Conservation (phyloP, 2,797 vertebrate species). For the Paguma larvata region DNA sequence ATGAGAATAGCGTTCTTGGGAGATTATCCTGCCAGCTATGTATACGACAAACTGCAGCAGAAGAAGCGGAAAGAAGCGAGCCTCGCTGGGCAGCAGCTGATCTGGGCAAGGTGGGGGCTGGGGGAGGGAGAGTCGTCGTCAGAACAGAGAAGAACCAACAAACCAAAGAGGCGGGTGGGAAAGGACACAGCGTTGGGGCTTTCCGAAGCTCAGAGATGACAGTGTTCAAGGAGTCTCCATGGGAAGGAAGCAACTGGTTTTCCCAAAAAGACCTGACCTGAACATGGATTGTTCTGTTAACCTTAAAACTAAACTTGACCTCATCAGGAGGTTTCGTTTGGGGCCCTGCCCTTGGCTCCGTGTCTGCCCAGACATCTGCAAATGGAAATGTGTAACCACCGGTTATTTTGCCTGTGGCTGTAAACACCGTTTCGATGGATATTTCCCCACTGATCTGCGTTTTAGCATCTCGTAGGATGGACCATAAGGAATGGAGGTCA, state of each 20-base stretch:
- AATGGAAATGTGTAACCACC: accelerated
- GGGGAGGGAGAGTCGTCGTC: neutral
- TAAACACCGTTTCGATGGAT: neutral
- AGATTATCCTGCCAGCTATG: neutral
- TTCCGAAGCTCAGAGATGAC: neutral
- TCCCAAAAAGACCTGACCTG: neutral
- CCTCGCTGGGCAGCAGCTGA: accelerated
- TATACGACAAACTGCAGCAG: neutral
- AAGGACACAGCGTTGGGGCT: accelerated
- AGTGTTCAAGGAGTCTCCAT: accelerated
- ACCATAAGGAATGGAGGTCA: neutral
- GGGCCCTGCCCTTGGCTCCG: accelerated
- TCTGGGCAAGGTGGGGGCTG: neutral
- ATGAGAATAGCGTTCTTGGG: neutral
- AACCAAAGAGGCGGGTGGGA: neutral
- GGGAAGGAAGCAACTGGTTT: neutral
- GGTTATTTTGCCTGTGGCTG: accelerated
- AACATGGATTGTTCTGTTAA: accelerated
- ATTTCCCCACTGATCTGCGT: neutral
- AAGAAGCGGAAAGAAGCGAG: neutral
- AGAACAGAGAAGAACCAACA: neutral
- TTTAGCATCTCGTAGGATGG: neutral
- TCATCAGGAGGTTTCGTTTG: accelerated
- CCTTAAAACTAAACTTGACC: neutral
- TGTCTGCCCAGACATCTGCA: neutral